Evolutionary conservation across 37 sponge, comb jelly and placozoan species (phyloP).

Genomic region (Beroe ovata): DNA sequence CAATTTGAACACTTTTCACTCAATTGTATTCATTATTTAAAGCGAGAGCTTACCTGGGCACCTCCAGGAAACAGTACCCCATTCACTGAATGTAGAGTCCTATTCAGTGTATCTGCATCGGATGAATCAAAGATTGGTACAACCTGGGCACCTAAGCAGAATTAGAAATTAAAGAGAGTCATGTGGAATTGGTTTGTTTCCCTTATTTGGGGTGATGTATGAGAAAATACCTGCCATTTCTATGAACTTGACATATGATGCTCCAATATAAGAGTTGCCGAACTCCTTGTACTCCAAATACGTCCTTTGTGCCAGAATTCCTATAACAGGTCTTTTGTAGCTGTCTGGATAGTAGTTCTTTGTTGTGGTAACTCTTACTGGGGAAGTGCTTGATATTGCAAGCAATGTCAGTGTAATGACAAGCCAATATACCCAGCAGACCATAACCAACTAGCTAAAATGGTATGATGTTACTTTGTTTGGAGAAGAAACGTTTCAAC

Average conservation of each 20-base stretch:
- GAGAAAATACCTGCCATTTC: constrained; percentile 76
- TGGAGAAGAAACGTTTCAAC: too few relatives aligned
- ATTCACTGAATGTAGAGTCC: constrained; percentile 33
- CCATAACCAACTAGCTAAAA: too few relatives aligned
- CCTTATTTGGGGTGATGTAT: too few relatives aligned
- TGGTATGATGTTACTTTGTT: too few relatives aligned
- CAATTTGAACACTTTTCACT: too few relatives aligned
- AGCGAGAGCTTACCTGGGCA: neutral
- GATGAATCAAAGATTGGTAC: constrained; percentile 30
- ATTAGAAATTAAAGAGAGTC: neutral
- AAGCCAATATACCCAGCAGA: too few relatives aligned
- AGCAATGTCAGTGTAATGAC: too few relatives aligned
- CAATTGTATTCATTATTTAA: neutral
- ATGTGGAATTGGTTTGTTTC: neutral
- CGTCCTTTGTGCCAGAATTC: constrained; percentile 30
- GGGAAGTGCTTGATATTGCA: neutral
- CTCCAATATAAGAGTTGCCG: constrained; percentile 78
- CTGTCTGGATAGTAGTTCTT: neutral
- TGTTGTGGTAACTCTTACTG: neutral
- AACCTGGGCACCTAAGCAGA: constrained; percentile 23
- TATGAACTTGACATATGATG: constrained; percentile 90
- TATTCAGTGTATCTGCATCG: neutral
- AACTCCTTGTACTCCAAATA: neutral
- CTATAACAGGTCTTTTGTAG: constrained; percentile 53
- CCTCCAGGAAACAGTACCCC: constrained; percentile 45